Base-by-base conservation (phyloP, 2,888 invertebrate genomes). In the Apamea crenata region DNA sequence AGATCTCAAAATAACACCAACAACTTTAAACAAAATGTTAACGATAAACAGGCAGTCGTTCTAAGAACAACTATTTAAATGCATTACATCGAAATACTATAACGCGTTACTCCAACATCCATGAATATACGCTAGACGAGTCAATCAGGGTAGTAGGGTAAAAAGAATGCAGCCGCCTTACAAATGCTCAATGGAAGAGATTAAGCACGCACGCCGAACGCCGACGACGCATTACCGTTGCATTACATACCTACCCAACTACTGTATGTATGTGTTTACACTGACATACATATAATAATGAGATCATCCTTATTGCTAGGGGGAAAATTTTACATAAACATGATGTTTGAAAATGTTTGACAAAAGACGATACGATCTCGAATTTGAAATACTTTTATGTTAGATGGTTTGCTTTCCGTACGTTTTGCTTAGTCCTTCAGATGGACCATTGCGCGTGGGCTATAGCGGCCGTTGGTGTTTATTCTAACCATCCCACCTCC, bases 171-270 rank as follows among this genome's bases (percentile, higher is more conserved):
- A 88, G 88, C 88, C 90, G 90, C 88, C 91, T 90, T 88, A 91
- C 91, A 91, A 91, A 89, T 91, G 91, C 91, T 93, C 92, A 92
- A 91, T 93, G 91, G 87, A 90, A 88, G 90, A 96, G 96, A 96
- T 96, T 96, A 95, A 95, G 95, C 95, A 96, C 96, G 93, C 91
- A 91, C 86, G 87, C 83, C 83, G 82, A 82, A 84, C 90, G 90
- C 84, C 86, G 87, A 77, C 88, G 87, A 88, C 89, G 91, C 92
- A 89, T 88, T 92, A 93, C 91, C 90, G 89, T 88, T 88, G 89
- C 85, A 90, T 80, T 86, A 80, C 82, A 85, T 82, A 87, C 85
- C 82, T 80, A 83, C 80, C 72, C 61, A 77, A 44, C 77, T 83
- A 63, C 69, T 79, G 71, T 74, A 66, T 72, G 74, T 82, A 78